phyloP scores from a whole-genome alignment of 2,888 invertebrate species.

The Drosophila cyrtoloma region DNA sequence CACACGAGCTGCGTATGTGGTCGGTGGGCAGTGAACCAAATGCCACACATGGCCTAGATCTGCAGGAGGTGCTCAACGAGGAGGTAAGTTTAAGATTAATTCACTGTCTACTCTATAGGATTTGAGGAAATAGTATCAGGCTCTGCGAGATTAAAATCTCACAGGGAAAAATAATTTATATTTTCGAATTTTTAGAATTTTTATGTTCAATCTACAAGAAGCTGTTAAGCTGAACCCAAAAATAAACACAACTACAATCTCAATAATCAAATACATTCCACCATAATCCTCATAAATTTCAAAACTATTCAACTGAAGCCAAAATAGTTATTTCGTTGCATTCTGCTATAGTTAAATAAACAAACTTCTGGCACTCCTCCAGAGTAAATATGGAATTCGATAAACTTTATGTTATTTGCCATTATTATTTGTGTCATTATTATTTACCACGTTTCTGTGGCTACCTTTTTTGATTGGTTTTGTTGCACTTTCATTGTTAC shows the following conservation, averaged over 20 bases:
- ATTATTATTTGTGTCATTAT: slow-evolving; percentile 9
- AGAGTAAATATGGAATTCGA: neutral
- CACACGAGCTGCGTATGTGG: slow-evolving; percentile 90
- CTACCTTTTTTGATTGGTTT: slow-evolving; percentile 53
- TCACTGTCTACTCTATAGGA: neutral
- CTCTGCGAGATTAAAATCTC: neutral
- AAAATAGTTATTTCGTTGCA: neutral
- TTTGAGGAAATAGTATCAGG: neutral
- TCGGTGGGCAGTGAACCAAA: slow-evolving; percentile 91
- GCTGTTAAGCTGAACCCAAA: neutral
- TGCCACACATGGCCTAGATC: slow-evolving; percentile 91
- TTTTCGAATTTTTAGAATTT: neutral
- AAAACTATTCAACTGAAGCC: neutral
- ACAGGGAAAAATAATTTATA: no score
- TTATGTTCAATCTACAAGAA: neutral
- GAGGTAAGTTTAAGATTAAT: slow-evolving; percentile 74
- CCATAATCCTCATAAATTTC: neutral
- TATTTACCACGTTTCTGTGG: slow-evolving; percentile 42
- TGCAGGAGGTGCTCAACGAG: slow-evolving; percentile 88
- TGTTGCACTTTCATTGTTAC: slow-evolving; percentile 75
- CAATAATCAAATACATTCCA: neutral
- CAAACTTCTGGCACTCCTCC: neutral
- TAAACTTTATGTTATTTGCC: slow-evolving; percentile 20
- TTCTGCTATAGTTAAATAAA: neutral
- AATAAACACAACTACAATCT: neutral